Evolutionary conservation across 1,140 invertebrate species (phyloP).

Genomic region (Drosophila truncata): DNA sequence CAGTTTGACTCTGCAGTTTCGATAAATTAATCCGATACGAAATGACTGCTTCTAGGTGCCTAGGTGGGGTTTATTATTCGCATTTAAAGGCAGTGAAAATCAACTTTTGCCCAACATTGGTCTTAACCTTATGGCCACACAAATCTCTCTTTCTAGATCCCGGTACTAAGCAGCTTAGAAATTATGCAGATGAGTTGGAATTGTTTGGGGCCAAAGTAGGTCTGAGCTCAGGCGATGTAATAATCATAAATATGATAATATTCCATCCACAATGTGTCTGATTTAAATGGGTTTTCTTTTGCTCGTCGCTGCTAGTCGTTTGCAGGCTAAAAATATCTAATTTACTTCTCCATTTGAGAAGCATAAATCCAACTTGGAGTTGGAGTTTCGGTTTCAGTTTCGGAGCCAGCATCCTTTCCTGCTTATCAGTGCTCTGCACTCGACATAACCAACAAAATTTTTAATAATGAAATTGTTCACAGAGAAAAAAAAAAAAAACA

Average conservation of each 20-base stretch:
- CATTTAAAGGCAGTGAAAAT: slow-evolving; percentile 20
- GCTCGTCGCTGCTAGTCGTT: slow-evolving; percentile 2
- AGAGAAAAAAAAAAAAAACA: slow-evolving; percentile 15
- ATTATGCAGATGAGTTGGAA: slow-evolving; percentile 70
- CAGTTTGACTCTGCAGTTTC: slow-evolving; percentile 8
- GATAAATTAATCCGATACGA: slow-evolving; percentile 39
- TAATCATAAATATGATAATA: slow-evolving; percentile 69
- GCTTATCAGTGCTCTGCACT: slow-evolving; percentile 77
- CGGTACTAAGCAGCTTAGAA: slow-evolving; percentile 63
- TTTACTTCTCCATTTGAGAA: slow-evolving; percentile 29
- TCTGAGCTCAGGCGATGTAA: slow-evolving; percentile 24
- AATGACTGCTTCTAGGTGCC: neutral
- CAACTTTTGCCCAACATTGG: slow-evolving; percentile 12
- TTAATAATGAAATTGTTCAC: slow-evolving; percentile 70
- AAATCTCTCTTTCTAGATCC: slow-evolving; percentile 12
- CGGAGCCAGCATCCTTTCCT: slow-evolving; percentile 23
- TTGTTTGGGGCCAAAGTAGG: slow-evolving; percentile 39
- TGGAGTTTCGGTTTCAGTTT: slow-evolving; percentile 7
- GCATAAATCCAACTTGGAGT: slow-evolving; percentile 1
- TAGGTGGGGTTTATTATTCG: slow-evolving; percentile 16
- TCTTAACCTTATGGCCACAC: slow-evolving; percentile 10
- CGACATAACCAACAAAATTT: slow-evolving; percentile 69
- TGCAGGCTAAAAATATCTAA: slow-evolving; percentile 29
- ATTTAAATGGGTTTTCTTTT: slow-evolving; percentile 63
- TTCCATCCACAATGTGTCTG: slow-evolving; percentile 55